A percentile compares a stretch with the other conserved stretches of the same genome.
phyloP scores from a whole-genome alignment of 2,888 invertebrate species.

The Drosophila prolongata region DNA sequence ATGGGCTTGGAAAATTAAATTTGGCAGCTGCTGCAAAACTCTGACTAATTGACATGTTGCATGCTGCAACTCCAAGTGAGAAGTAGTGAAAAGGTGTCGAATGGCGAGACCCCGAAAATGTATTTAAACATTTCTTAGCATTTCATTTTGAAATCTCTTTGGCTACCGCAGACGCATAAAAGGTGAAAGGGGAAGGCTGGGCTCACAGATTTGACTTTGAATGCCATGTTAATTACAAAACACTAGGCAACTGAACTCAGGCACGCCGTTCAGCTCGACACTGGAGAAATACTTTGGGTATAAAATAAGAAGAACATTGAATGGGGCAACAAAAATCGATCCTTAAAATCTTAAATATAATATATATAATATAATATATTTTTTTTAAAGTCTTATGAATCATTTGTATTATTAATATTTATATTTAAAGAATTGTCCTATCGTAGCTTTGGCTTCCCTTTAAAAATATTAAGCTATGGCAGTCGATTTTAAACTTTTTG shows the following conservation, averaged over 20 bases:
- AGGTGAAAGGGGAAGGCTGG: neutral
- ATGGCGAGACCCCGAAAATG: constrained; percentile 33
- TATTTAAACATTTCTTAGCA: constrained; percentile 50
- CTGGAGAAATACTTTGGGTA: neutral
- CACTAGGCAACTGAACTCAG: constrained; percentile 23
- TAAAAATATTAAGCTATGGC: no score
- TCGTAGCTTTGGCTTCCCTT: no score
- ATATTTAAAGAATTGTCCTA: no score
- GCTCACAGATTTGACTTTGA: constrained; percentile 69
- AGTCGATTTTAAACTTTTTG: no score
- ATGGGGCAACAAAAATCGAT: no score
- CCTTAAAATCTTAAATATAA: no score
- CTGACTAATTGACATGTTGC: constrained; percentile 77
- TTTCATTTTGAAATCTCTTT: constrained; percentile 44
- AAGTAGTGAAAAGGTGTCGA: constrained; percentile 43
- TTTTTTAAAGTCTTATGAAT: no score
- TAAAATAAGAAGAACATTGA: neutral
- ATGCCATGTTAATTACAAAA: constrained; percentile 77
- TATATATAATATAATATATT: no score
- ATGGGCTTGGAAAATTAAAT: constrained; percentile 67
- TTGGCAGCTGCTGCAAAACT: constrained; percentile 72
- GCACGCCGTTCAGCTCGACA: constrained; percentile 1
- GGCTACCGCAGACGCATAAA: constrained; percentile 35
- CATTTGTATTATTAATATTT: no score
- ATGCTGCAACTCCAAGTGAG: constrained; percentile 9